phyloP scores from a whole-genome alignment of 2,113 vertebrate genomes.

The Hyperopisus bebe region DNA sequence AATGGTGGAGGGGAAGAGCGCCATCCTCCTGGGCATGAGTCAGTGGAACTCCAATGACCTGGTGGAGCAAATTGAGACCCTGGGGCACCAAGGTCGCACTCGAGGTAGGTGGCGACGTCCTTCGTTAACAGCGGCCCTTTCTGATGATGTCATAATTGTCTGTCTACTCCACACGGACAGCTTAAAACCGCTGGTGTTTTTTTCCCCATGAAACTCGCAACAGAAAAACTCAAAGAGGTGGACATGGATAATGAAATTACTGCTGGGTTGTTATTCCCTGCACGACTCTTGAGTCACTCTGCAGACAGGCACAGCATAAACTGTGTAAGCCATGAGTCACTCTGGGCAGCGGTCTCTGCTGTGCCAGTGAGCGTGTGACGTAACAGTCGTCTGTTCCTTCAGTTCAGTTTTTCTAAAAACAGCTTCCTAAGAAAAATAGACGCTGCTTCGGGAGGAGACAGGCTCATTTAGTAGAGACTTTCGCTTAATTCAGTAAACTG shows the following conservation, averaged over 20 bases:
- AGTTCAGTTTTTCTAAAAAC: neutral
- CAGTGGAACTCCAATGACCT: slow-evolving; percentile 98
- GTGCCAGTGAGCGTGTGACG: neutral
- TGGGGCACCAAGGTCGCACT: slow-evolving; percentile 79
- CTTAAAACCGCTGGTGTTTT: neutral
- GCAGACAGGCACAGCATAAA: neutral
- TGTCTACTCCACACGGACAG: neutral
- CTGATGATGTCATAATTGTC: neutral
- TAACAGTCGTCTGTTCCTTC: neutral
- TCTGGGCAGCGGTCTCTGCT: neutral
- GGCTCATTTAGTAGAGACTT: neutral
- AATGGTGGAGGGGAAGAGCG: slow-evolving; percentile 85
- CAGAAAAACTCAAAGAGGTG: neutral
- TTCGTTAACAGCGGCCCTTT: neutral
- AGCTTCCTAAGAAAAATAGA: neutral
- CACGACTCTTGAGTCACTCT: neutral
- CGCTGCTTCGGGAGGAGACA: neutral
- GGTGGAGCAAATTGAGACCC: slow-evolving; percentile 93
- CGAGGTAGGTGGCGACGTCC: slow-evolving; percentile 62
- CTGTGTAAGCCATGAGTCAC: neutral
- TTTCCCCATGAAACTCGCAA: neutral
- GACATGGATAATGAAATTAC: neutral
- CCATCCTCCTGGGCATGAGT: slow-evolving; percentile 94
- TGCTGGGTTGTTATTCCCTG: neutral
- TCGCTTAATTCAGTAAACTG: neutral